A percentile compares a stretch with the other conserved stretches of the same genome.
Evolutionary conservation across 64 coral and sea anemone genomes (phyloP).

Genomic region (Montipora capricornis): DNA sequence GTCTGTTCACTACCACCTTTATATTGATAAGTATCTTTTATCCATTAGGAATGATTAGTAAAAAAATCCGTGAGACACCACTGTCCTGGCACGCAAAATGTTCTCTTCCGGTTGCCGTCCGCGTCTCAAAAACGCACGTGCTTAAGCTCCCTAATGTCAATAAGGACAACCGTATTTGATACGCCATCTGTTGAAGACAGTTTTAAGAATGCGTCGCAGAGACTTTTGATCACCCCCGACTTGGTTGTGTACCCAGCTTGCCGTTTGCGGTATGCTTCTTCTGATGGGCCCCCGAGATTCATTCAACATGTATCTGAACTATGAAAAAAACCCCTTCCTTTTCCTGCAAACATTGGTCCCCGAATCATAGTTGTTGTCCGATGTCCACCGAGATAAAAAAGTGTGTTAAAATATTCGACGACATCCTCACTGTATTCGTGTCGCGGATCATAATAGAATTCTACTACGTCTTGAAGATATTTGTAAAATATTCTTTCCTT

Average conservation of each 20-base stretch:
- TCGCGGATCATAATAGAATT: conserved; percentile 37
- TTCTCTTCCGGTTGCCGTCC: too few species aligned
- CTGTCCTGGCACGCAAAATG: too few species aligned
- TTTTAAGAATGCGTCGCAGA: conserved; percentile 12
- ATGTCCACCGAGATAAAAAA: conserved; percentile 63
- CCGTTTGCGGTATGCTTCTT: conserved; percentile 6
- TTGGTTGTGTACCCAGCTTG: conserved; percentile 56
- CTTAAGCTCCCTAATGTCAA: not conserved
- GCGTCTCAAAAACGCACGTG: too few species aligned
- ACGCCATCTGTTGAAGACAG: conserved; percentile 28
- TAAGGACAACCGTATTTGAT: conserved; percentile 4
- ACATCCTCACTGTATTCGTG: conserved; percentile 63
- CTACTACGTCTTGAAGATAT: conserved; percentile 58
- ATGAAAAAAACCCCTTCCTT: conserved; percentile 44
- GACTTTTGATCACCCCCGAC: conserved; percentile 19
- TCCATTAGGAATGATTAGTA: too few species aligned
- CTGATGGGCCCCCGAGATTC: conserved; percentile 52
- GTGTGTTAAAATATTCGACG: conserved; percentile 68
- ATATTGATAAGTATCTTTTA: too few species aligned
- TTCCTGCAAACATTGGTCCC: conserved; percentile 68
- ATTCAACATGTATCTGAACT: conserved; percentile 26
- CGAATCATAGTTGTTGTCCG: conserved; percentile 60
- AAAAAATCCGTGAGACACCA: too few species aligned
- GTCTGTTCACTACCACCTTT: too few species aligned
- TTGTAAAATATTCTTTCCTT: conserved; percentile 69